Evolutionary conservation across 92 coral and sea anemone genomes (phyloP).

Genomic region (Paragorgia papillata): DNA sequence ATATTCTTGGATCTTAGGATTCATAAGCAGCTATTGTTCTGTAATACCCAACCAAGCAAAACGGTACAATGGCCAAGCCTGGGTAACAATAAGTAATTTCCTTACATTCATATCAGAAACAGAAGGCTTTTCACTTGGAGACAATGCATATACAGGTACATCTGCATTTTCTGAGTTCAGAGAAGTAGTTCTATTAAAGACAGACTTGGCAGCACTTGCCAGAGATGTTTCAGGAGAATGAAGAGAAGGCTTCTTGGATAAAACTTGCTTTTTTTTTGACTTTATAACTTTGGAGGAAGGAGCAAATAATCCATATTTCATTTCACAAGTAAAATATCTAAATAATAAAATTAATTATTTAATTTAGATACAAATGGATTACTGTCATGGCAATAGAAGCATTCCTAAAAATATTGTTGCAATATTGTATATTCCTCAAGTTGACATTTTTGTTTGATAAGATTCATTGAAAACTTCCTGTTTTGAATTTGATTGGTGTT

Average conservation of each 20-base stretch:
- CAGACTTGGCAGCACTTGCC: constrained; percentile 48
- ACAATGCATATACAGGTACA: background rate
- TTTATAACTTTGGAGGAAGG: constrained; percentile 88
- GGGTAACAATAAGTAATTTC: too few species aligned
- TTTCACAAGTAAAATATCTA: constrained; percentile 92
- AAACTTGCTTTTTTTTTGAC: constrained; percentile 60
- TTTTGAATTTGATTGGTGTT: too few species aligned
- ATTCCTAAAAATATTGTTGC: too few species aligned
- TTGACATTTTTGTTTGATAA: background rate
- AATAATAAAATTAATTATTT: background rate
- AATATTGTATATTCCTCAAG: constrained; percentile 19
- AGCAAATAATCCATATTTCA: constrained; percentile 89
- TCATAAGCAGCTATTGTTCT: too few species aligned
- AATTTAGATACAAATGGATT: background rate
- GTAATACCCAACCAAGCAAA: too few species aligned
- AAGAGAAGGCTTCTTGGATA: constrained; percentile 40
- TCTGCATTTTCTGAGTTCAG: constrained; percentile 9
- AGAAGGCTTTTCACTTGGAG: constrained; percentile 14
- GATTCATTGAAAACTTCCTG: too few species aligned
- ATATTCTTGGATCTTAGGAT: too few species aligned
- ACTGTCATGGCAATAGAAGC: too few species aligned
- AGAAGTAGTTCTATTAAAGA: constrained; percentile 10
- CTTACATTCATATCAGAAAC: constrained; percentile 21
- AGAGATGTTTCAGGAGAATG: constrained; percentile 45
- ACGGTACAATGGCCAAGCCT: too few species aligned